phyloP scores from a whole-genome alignment of 2,797 vertebrate species.

The Columba guinea region DNA sequence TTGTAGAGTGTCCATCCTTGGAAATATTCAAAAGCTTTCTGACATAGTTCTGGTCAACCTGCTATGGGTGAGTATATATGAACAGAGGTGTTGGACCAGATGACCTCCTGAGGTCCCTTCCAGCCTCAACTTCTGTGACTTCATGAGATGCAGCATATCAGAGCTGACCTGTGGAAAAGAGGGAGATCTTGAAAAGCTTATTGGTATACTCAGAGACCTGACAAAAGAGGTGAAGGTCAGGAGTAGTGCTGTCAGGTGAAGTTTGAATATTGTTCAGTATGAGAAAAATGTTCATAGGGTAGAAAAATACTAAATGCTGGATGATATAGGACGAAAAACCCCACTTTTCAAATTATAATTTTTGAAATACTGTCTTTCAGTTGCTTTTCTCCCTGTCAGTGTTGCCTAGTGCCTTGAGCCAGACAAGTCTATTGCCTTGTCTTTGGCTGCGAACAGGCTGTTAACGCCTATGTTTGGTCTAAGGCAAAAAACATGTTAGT shows the following conservation, averaged over 20 bases:
- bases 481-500: background rate
- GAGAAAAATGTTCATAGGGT: background rate
- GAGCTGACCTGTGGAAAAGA: background rate
- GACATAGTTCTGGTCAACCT: background rate
- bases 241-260: background rate
- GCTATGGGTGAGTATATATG: background rate
- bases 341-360: background rate
- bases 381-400: background rate
- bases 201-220: background rate
- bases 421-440: background rate
- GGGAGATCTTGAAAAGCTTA: background rate
- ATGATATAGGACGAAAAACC: background rate
- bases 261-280: background rate
- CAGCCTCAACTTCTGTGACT: background rate
- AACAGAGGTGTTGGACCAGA: background rate
- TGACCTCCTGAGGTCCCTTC: background rate
- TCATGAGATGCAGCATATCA: background rate
- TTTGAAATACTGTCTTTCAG: background rate
- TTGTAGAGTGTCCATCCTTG: background rate
- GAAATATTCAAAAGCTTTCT: background rate
- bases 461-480: background rate
- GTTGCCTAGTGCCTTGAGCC: background rate
- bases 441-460: background rate
- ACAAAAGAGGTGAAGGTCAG: background rate
- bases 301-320: background rate